These are phyloP conservation scores for Caenorhabditis remanei DNA, from an alignment of 1,140 invertebrate genomes.

Conservation along the genomic window DNA sequence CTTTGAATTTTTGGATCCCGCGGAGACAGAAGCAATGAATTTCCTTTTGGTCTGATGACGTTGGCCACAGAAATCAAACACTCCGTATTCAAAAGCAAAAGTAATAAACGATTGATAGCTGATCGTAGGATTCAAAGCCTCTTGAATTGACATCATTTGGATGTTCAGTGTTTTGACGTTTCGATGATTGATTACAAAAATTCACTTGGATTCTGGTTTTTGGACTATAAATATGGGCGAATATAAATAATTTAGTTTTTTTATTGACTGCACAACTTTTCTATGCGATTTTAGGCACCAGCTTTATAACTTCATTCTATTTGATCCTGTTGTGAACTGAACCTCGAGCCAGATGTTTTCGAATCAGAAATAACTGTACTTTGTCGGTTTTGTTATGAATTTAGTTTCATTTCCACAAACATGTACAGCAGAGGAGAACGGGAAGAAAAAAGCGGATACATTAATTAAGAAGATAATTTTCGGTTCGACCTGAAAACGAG, in stretches of 20 bases:
- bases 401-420: no score
- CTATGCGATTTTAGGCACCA: no score
- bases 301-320: no score
- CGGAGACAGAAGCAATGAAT: not conserved
- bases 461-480: no score
- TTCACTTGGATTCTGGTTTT: not conserved
- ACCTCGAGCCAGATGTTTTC: no score
- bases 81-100: not conserved
- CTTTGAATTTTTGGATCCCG: not conserved
- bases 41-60: constrained; percentile 28
- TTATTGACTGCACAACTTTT: not conserved
- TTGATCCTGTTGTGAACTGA: not conserved
- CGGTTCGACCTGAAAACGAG: no score
- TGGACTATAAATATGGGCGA: not conserved
- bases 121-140: not conserved
- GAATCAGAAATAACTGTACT: no score
- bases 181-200: not conserved
- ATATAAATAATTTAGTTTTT: not conserved
- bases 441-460: no score
- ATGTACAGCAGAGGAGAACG: no score
- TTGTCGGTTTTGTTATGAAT: no score
- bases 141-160: not conserved
- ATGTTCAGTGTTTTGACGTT: not conserved
- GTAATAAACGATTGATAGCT: not conserved
- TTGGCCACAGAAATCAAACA: not conserved